Conservation (phyloP, 35 echinoderm and acorn worm genomes). For the Heliocidaris erythrogramma region DNA sequence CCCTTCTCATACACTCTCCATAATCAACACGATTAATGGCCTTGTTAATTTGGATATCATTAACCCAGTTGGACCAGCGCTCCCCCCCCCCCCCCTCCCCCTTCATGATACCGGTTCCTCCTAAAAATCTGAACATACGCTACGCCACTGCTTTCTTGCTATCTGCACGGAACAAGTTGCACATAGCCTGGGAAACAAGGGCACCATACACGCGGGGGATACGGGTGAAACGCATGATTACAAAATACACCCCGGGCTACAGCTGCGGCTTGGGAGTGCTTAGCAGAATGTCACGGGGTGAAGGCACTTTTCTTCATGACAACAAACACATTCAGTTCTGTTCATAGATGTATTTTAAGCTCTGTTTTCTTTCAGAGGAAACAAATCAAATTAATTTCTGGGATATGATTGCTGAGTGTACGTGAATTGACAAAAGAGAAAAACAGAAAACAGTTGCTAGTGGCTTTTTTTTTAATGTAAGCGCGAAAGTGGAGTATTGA, state of each 20-base stretch:
- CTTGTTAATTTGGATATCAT: too few relatives aligned
- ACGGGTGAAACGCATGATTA: conserved; percentile 9
- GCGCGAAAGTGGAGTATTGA: background rate
- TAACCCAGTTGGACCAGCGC: too few relatives aligned
- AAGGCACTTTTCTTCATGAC: conserved; percentile 26
- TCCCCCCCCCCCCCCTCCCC: background rate
- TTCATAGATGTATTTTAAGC: background rate
- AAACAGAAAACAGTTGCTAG: background rate
- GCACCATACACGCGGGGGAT: background rate
- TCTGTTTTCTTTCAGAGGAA: background rate
- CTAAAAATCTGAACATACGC: too few relatives aligned
- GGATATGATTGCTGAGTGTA: background rate
- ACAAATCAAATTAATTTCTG: background rate
- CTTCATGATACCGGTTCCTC: too few relatives aligned
- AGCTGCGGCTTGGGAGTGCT: background rate
- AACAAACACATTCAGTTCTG: conserved; percentile 18
- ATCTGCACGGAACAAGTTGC: background rate
- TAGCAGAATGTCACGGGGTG: background rate
- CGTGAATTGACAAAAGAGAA: background rate
- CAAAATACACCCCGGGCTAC: conserved; percentile 12
- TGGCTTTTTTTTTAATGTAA: background rate
- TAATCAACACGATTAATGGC: too few relatives aligned
- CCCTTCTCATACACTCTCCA: too few relatives aligned
- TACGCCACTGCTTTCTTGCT: too few relatives aligned
- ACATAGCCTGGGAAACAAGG: background rate